Evolutionary conservation across 35 echinoderm and acorn worm species (phyloP).

Genomic region (Eucidaris tribuloides): DNA sequence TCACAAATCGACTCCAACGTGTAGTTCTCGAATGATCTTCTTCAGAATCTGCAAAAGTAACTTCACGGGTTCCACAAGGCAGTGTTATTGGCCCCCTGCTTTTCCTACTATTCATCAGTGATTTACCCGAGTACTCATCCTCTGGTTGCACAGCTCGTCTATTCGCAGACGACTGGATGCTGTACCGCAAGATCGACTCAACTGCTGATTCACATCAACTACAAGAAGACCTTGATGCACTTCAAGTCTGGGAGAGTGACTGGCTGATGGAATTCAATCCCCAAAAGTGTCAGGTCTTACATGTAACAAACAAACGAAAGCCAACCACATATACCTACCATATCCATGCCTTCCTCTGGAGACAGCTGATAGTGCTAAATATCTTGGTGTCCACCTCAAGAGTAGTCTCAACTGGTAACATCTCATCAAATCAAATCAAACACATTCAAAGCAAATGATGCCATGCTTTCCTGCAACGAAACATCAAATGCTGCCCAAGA

Average conservation of each 20-base stretch:
- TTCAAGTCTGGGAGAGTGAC: background rate
- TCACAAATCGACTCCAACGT: too few relatives aligned
- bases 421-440: background rate
- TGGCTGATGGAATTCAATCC: slow-evolving; percentile 43
- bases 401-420: too few relatives aligned
- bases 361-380: background rate
- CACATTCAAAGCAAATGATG: background rate
- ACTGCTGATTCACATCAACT: background rate
- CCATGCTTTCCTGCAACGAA: too few relatives aligned
- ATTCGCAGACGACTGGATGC: slow-evolving; percentile 46
- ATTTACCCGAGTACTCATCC: slow-evolving; percentile 24
- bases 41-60: too few relatives aligned
- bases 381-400: too few relatives aligned
- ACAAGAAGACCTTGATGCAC: slow-evolving; percentile 32
- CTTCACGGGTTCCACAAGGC: too few relatives aligned
- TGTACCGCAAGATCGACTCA: slow-evolving; percentile 23
- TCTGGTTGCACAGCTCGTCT: background rate
- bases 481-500: too few relatives aligned
- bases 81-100: too few relatives aligned
- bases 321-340: background rate
- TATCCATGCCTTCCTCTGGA: slow-evolving; percentile 7
- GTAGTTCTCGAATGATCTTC: too few relatives aligned
- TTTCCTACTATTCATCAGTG: too few relatives aligned
- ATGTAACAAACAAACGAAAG: slow-evolving; percentile 29
- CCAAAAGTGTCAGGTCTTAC: slow-evolving; percentile 34